These are phyloP conservation scores for Eublepharis macularius DNA, from an alignment of 2,113 vertebrate species.

Conservation along the genomic window DNA sequence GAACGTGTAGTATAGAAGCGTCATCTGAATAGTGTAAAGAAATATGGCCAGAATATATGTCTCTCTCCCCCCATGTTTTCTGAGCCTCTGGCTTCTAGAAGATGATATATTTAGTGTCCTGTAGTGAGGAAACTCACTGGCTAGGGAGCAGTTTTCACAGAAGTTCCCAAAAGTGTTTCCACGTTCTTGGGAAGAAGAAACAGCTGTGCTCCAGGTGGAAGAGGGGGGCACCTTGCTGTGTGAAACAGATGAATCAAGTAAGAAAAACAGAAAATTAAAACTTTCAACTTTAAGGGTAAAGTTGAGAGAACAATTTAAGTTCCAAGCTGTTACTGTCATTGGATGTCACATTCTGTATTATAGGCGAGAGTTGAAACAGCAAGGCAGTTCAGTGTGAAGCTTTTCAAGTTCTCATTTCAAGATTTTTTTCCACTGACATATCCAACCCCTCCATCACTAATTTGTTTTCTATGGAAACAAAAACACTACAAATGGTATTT, in stretches of 20 bases:
- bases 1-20: not conserved
- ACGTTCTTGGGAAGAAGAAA: conserved; percentile 9
- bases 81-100: not conserved
- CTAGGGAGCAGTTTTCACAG: not conserved
- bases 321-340: conserved; percentile 4
- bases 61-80: not conserved
- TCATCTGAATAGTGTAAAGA: not conserved
- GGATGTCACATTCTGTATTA: not conserved
- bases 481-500: too few relatives aligned
- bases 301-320: not conserved
- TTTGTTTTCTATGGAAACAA: not conserved
- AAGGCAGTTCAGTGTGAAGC: not conserved
- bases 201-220: not conserved
- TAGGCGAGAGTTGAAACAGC: not conserved
- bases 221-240: not conserved
- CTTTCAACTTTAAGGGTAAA: conserved; percentile 6
- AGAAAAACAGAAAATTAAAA: not conserved
- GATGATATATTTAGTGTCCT: not conserved
- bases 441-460: not conserved
- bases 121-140: not conserved
- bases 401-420: not conserved
- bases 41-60: not conserved
- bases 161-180: not conserved
- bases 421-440: not conserved
- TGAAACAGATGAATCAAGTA: conserved; percentile 24